phyloP scores from a whole-genome alignment of 2,797 vertebrate species.

The Coranthus polyacanthus region DNA sequence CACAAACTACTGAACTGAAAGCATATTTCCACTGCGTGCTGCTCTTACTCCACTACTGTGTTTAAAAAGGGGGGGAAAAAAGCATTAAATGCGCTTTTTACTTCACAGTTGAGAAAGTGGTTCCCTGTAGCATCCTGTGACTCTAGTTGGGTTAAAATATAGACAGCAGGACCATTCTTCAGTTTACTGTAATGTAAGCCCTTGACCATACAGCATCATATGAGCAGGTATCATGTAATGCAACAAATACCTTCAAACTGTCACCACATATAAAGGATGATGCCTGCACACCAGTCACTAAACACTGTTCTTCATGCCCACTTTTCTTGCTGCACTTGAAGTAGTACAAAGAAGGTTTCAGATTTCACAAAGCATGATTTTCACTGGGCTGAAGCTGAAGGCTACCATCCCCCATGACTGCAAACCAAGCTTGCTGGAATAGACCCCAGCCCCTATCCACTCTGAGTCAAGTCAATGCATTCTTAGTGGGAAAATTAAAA shows the following conservation, averaged over 20 bases:
- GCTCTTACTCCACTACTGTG: slow-evolving; percentile 16
- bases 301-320: slow-evolving; percentile 43
- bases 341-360: slow-evolving; percentile 80
- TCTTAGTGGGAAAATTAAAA: slow-evolving; percentile 67
- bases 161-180: slow-evolving; percentile 20
- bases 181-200: slow-evolving; percentile 21
- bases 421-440: slow-evolving; percentile 75
- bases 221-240: slow-evolving; percentile 17
- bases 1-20: slow-evolving; percentile 6
- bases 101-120: slow-evolving; percentile 5
- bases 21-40: slow-evolving; percentile 19
- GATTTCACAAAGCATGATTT: slow-evolving; percentile 83
- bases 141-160: slow-evolving; percentile 13
- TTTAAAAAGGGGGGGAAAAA: slow-evolving; percentile 4
- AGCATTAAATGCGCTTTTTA: slow-evolving; percentile 2
- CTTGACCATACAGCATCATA: slow-evolving; percentile 9
- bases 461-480: slow-evolving; percentile 58
- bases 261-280: slow-evolving; percentile 20
- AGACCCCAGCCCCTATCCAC: slow-evolving; percentile 70
- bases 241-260: slow-evolving; percentile 27
- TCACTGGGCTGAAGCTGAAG: slow-evolving; percentile 56
- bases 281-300: slow-evolving; percentile 22
- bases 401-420: slow-evolving; percentile 82
- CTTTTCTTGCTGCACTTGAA: slow-evolving; percentile 70
- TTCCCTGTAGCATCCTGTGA: slow-evolving; percentile 22